Base-by-base conservation (phyloP, 1,140 invertebrate species). In the Latrodectus geometricus region DNA sequence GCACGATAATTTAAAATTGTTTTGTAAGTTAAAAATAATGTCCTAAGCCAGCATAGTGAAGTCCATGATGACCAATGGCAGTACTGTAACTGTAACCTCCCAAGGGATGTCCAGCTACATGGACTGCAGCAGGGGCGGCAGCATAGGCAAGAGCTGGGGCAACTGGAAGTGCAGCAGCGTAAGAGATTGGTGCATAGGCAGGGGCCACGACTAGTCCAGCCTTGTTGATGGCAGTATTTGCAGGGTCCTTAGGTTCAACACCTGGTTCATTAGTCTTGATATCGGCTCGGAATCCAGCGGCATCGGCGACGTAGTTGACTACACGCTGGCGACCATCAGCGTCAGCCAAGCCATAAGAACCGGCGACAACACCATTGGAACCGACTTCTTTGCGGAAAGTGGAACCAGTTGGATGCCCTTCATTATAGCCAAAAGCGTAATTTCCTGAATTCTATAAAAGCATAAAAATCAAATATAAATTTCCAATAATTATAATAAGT, bases 211-310 rank as follows among this genome's bases (percentile, higher is more conserved):
- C 50, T 23, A 80, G 82, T 21, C 76, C 69, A 21, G 68, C 20
- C 50, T 74, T 76, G 87, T 73, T 88, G 66, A 88, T 77, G 8
- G 61, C 20, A 35, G 78, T 74, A 9, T 84, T 85, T 73, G 88
- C 88, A 15, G 88, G 88, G 48, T 82, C 80, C 73, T 88, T 74
- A 17, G 80, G 61, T 23, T 88, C 81, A 49, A 75, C 78, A 50
- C 88, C 88, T 65, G 82, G 82, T 65, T 88, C 87, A 21, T 88
- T 86, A 50, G 88, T 88, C 9, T 68, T 48, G 75, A 89, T 77
- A 48, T 54, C 35, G 23, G 88, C 89, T 23, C 89, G 89, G 85
- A 89, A 90, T 66, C 89, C 89, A 56, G 20, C 80, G 54, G 80
- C 87, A 79, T 90, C 89, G 23, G 89, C 89, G 9, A 61, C 54